Evolutionary conservation across 2,888 invertebrate species (phyloP), one percentile per base, ranked within the genome.

Genomic region (Antheraea yamamai): DNA sequence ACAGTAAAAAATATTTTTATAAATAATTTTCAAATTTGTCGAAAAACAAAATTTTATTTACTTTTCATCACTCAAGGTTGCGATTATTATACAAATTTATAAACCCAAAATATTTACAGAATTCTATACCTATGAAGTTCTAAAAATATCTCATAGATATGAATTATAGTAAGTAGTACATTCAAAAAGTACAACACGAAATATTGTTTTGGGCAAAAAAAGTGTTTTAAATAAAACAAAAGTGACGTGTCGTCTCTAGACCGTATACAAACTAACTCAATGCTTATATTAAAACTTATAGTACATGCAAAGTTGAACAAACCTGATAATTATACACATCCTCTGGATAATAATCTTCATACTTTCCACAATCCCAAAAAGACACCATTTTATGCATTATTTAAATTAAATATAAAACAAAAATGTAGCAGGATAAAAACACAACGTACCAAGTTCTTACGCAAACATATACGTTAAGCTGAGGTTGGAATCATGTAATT

Each of bases 381-480:
- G 81, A 78, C 80, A 81, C 80, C 84, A 85, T 85, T 20, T 23
- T 81, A 73, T 51, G 39, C 35, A 70, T 70, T n/a, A 39, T 70
- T 70, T 70, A 39, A n/a, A 70, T 18, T n/a, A 39, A 70, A 20
- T 35, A 14, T n/a, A n/a, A 23, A 23, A 23, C 10, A 68, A 47
- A 47, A 47, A 12, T 35, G 30, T 55, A 55, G 55, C 55, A 35
- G 35, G 3, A 70, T 47, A 70, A 39, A n/a, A 70, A 39, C 39
- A 70, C 39, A 70, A 70, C 70, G 70, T 70, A 70, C 70, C 70
- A 70, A 39, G 39, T 35, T 26, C 20, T 66, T 70, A 70, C 39
- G 20, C n/a, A 39, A 70, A 70, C 64, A 47, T 12, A 47, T 30
- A 39, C 39, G 12, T 39, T 73, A 6, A 77, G 64, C 16, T 30